Evolutionary conservation across 2,797 vertebrate species (phyloP), one percentile per base, ranked within the genome.

Genomic region (Serranus cabrilla): DNA sequence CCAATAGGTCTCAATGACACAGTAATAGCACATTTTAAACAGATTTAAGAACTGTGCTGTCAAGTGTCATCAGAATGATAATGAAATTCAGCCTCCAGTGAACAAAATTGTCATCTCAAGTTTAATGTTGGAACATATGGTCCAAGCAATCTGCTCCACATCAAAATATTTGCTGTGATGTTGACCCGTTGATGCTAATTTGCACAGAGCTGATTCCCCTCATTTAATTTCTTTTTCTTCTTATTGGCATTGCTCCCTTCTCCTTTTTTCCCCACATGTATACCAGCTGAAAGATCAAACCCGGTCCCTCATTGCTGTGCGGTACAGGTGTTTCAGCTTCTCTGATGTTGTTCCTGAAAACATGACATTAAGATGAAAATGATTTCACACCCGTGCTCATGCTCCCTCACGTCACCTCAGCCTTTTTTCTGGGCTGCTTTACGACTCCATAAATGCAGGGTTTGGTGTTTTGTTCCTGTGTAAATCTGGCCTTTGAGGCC

Each of bases 311-410:
- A 0, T 47, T 43, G 60, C 40, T 18, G 52, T 47, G 45, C 40
- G 34, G 56, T 13, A 14, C 27, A 34, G 63, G 54, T 45, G 20
- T 46, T 40, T 14, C 47, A 40, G 52, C 14, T 23, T 16, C 59
- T 52, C 58, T 54, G 61, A 81, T 69, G 71, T 18, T 54, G 40
- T 39, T 65, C 63, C 67, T 59, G 52, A 77, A 82, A 78, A 78
- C 10, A 14, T 64, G 42, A 55, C 40, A 68, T 71, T 37, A 81
- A 74, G 52, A 71, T 50, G n/a, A 52, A 71, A 77, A 51, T 54
- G n/a, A 80, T 61, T 76, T 80, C 65, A 34, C 63, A 52, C 21
- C 17, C 0, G 39, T 7, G 14, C 14, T 27, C 51, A 11, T 47
- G 42, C 68, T 76, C 25, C 55, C 55, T 45, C 20, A 14, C 21